Evolutionary conservation across 2,113 vertebrate genomes (phyloP).

Genomic region (Ophiodon elongatus): DNA sequence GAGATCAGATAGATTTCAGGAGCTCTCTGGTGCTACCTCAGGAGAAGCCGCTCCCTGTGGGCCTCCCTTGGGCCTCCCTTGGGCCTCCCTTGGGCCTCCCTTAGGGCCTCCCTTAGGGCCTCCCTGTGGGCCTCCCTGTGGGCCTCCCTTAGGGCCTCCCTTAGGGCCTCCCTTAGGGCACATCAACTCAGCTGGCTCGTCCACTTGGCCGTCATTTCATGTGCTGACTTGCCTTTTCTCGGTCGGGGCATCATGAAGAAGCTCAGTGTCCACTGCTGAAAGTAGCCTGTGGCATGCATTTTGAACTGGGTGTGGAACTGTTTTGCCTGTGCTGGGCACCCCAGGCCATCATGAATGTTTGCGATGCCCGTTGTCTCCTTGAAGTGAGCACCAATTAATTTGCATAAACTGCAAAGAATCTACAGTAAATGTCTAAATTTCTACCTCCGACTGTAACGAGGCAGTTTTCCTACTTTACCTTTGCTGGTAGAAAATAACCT

Average conservation of each 20-base stretch:
- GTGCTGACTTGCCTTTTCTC: not conserved
- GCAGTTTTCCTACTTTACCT: not conserved
- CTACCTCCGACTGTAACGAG: not conserved
- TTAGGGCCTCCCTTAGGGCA: not conserved
- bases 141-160: not conserved
- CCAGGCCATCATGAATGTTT: slow-evolving; percentile 19
- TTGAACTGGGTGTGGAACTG: not conserved
- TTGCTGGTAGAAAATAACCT: not conserved
- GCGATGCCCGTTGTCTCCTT: not conserved
- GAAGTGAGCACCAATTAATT: not conserved
- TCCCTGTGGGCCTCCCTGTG: too few species aligned
- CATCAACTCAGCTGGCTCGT: not conserved
- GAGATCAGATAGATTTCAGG: slow-evolving; percentile 17
- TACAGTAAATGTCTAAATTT: not conserved
- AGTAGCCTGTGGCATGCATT: not conserved
- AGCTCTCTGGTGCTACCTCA: slow-evolving; percentile 10
- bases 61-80: not conserved
- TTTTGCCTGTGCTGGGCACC: not conserved
- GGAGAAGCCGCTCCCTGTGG: slow-evolving; percentile 15
- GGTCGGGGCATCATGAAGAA: not conserved
- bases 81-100: too few species aligned
- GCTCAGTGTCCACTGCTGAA: not conserved
- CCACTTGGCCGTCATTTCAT: slow-evolving; percentile 5
- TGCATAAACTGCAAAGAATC: not conserved
- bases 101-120: not conserved